Evolutionary conservation across 2,113 vertebrate species (phyloP).

Genomic region (Scolopax mira): DNA sequence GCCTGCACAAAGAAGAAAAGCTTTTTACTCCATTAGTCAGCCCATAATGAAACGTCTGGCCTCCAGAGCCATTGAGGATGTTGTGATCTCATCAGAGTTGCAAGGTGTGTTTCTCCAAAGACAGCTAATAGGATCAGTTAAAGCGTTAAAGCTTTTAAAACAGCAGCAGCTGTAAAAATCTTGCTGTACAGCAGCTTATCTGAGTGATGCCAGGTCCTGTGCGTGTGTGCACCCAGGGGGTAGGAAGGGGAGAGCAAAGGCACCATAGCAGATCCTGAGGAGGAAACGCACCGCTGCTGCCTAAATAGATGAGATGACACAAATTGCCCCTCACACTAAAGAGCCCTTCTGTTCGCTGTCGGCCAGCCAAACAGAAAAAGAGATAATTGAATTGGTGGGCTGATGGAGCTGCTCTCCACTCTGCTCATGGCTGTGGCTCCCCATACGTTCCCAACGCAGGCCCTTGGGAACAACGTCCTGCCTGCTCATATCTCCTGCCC

Average conservation of each 20-base stretch:
- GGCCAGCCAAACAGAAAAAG: background rate
- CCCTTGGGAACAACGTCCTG: background rate
- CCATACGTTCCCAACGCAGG: accelerated
- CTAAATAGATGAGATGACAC: background rate
- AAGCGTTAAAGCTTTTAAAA: background rate
- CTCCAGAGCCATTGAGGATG: background rate
- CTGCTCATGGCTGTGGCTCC: background rate
- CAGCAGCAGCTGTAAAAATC: background rate
- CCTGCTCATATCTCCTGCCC: accelerated
- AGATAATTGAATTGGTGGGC: background rate
- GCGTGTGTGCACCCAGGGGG: background rate
- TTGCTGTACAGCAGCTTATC: background rate
- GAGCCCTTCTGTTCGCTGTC: background rate
- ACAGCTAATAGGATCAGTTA: background rate
- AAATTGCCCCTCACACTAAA: background rate
- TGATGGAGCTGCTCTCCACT: background rate
- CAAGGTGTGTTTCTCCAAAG: constrained; percentile 10
- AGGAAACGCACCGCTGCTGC: background rate
- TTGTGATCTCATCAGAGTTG: background rate
- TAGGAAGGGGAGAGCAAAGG: background rate
- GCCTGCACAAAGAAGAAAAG: background rate
- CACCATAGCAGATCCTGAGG: accelerated
- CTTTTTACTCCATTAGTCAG: background rate
- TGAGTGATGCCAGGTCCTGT: background rate
- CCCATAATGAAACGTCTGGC: background rate